A percentile compares a stretch with the other conserved stretches of the same genome.
phyloP scores from a whole-genome alignment of 1,140 invertebrate species.

The Hirudo medicinalis region DNA sequence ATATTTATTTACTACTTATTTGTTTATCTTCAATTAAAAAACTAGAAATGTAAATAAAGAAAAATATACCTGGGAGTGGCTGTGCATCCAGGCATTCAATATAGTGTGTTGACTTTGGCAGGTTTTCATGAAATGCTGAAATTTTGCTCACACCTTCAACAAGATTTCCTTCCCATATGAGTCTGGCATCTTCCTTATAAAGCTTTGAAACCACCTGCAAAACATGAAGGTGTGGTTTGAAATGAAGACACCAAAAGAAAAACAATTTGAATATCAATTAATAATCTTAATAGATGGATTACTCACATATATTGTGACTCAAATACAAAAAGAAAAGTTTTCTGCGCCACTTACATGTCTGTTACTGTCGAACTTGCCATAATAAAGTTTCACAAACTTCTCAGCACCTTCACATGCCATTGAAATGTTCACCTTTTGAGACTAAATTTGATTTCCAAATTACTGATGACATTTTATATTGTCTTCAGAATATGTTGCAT shows the following conservation, averaged over 20 bases:
- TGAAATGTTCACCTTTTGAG: neutral
- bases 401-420: neutral
- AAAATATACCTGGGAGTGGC: conserved; percentile 5
- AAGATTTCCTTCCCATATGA: conserved; percentile 7
- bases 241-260: neutral
- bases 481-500: too few relatives aligned
- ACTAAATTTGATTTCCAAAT: neutral
- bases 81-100: neutral
- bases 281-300: neutral
- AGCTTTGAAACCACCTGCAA: conserved; percentile 3
- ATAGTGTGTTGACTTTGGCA: neutral
- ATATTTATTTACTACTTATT: neutral
- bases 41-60: neutral
- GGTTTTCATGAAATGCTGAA: neutral
- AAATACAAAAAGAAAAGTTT: neutral
- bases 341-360: neutral
- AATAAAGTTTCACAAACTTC: conserved; percentile 5
- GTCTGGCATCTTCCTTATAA: neutral
- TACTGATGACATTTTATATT: too few relatives aligned
- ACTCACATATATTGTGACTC: neutral
- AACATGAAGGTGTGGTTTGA: neutral
- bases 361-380: neutral
- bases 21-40: neutral
- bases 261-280: neutral
- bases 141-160: neutral